phyloP scores from a whole-genome alignment of 2,797 vertebrate species.

The Denticeps clupeoides region DNA sequence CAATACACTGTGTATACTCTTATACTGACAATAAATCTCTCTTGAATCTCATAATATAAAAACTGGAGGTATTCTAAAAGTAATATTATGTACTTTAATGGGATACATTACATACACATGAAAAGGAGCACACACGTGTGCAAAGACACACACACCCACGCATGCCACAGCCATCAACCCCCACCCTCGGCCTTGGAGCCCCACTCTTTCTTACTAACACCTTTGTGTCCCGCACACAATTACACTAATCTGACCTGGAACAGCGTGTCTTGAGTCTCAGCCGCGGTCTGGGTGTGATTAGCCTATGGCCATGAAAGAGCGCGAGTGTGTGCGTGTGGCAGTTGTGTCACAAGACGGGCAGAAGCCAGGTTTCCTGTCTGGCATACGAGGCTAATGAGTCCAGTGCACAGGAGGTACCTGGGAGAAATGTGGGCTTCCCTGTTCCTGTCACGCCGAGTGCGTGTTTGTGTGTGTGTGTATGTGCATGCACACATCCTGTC shows the following conservation, averaged over 20 bases:
- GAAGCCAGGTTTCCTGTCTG: conserved; percentile 9
- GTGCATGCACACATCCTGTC: background rate
- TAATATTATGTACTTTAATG: too few relatives aligned
- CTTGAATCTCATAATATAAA: too few relatives aligned
- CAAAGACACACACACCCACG: background rate
- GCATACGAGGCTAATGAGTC: conserved; percentile 26
- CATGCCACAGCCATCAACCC: background rate
- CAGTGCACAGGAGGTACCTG: background rate
- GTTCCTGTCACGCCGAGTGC: background rate
- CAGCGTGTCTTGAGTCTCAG: conserved; percentile 1
- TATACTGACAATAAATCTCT: too few relatives aligned
- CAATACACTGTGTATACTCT: too few relatives aligned
- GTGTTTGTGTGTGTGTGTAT: too few relatives aligned
- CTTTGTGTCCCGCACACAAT: conserved; percentile 20
- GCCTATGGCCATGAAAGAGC: background rate
- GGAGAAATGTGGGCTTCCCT: background rate
- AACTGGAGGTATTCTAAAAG: too few relatives aligned
- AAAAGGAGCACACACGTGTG: background rate
- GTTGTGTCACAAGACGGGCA: conserved; percentile 24
- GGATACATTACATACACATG: background rate
- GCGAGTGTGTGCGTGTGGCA: background rate
- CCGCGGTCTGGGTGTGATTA: conserved; percentile 4
- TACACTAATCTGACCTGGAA: conserved; percentile 27
- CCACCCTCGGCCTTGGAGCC: background rate
- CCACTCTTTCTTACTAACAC: background rate